A percentile compares a stretch with the other conserved stretches of the same genome.
Evolutionary conservation across 2,888 invertebrate species (phyloP).

Genomic region (Ornithoptera priamus): DNA sequence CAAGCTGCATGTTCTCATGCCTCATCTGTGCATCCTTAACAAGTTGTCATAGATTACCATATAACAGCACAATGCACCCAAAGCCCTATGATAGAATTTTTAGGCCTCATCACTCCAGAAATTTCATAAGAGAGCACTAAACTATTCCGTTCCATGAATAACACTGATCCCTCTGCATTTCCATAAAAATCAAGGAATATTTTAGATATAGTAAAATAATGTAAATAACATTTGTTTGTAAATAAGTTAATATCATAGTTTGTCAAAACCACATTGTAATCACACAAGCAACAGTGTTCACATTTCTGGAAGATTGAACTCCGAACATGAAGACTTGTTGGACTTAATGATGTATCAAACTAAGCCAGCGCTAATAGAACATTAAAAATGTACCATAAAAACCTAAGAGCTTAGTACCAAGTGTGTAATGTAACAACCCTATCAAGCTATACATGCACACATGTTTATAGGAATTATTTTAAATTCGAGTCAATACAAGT

Average conservation of each 20-base stretch:
- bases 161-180: too few relatives aligned
- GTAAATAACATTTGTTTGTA: background rate
- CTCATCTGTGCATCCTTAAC: too few relatives aligned
- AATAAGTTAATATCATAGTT: background rate
- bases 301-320: background rate
- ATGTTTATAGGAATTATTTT: background rate
- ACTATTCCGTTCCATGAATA: too few relatives aligned
- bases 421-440: background rate
- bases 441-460: background rate
- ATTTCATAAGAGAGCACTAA: too few relatives aligned
- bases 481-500: slow-evolving; percentile 7
- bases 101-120: too few relatives aligned
- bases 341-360: background rate
- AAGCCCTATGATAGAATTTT: too few relatives aligned
- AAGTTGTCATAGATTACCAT: too few relatives aligned
- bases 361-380: too few relatives aligned
- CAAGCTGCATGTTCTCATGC: too few relatives aligned
- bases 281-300: background rate
- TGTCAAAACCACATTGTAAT: too few relatives aligned
- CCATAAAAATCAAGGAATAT: too few relatives aligned
- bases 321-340: background rate
- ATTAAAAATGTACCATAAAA: background rate
- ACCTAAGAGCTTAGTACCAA: background rate
- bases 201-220: background rate
- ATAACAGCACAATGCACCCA: too few relatives aligned